These are phyloP conservation scores for Macrosoma leucophasiata DNA, from an alignment of 2,888 invertebrate genomes.

Conservation along the genomic window DNA sequence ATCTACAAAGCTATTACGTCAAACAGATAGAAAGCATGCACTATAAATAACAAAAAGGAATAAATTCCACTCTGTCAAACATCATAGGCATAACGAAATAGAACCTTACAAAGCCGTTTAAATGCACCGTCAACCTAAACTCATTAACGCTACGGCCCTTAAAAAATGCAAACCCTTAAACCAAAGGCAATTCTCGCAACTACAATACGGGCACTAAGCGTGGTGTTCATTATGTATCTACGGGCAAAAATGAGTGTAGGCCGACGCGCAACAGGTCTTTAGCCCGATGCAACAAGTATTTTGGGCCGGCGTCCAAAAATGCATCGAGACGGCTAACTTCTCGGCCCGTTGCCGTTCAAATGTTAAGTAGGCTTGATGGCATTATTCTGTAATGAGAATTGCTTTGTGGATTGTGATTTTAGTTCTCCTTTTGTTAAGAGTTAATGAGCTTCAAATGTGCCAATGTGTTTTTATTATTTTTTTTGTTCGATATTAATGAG, in stretches of 20 bases:
- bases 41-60: too few relatives aligned
- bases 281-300: slow-evolving; percentile 68
- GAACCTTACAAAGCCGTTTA: too few relatives aligned
- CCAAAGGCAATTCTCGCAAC: slow-evolving; percentile 36
- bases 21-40: too few relatives aligned
- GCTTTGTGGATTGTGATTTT: slow-evolving; percentile 67
- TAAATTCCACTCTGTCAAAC: too few relatives aligned
- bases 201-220: slow-evolving; percentile 53
- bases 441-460: too few relatives aligned
- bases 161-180: slow-evolving; percentile 32
- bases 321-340: slow-evolving; percentile 61
- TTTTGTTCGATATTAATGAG: too few relatives aligned
- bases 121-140: too few relatives aligned
- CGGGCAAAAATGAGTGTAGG: slow-evolving; percentile 60
- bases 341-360: slow-evolving; percentile 28
- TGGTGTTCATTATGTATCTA: slow-evolving; percentile 71
- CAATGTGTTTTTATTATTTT: too few relatives aligned
- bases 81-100: too few relatives aligned
- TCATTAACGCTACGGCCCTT: slow-evolving; percentile 21
- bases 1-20: too few relatives aligned
- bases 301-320: slow-evolving; percentile 74
- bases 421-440: slow-evolving; percentile 57
- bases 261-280: slow-evolving; percentile 60
- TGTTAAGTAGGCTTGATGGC: slow-evolving; percentile 30
- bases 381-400: slow-evolving; percentile 4